A percentile compares a stretch with the other conserved stretches of the same genome.
Conservation (phyloP, 2,888 invertebrate species). For the Rhorus exstirpatorius region DNA sequence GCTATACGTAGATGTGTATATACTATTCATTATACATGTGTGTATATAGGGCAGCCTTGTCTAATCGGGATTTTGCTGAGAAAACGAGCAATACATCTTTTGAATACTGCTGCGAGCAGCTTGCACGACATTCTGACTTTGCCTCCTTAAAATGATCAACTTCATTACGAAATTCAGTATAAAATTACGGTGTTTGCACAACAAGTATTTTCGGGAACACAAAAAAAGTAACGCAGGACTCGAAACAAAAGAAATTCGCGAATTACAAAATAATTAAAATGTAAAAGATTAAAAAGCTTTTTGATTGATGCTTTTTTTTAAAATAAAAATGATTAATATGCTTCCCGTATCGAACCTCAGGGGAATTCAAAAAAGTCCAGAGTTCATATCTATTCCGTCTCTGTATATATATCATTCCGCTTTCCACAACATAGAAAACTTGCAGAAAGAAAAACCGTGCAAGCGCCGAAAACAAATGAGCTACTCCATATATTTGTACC, state of each 20-base stretch:
- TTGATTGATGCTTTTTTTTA: too few relatives aligned
- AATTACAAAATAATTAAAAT: neutral
- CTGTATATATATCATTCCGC: too few relatives aligned
- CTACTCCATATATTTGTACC: conserved; percentile 8
- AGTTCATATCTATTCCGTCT: too few relatives aligned
- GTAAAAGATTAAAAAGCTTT: neutral
- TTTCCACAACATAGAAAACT: too few relatives aligned
- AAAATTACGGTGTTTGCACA: neutral
- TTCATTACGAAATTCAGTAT: neutral
- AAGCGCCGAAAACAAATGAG: neutral
- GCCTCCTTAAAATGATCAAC: conserved; percentile 22
- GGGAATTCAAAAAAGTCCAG: neutral
- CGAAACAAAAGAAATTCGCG: neutral
- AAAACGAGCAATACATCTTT: conserved; percentile 52
- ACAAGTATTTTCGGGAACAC: neutral
- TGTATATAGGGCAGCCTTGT: conserved; percentile 30
- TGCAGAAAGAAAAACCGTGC: neutral
- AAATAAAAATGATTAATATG: too few relatives aligned
- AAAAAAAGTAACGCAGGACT: neutral
- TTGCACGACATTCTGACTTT: conserved; percentile 20
- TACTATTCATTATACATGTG: conserved; percentile 5
- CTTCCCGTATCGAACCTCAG: too few relatives aligned
- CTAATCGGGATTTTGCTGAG: conserved; percentile 45
- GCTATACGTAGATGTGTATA: conserved; percentile 4
- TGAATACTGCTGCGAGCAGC: conserved; percentile 26